These are phyloP conservation scores for Taphrorychus bicolor DNA, from an alignment of 2,888 invertebrate genomes.

Conservation along the genomic window DNA sequence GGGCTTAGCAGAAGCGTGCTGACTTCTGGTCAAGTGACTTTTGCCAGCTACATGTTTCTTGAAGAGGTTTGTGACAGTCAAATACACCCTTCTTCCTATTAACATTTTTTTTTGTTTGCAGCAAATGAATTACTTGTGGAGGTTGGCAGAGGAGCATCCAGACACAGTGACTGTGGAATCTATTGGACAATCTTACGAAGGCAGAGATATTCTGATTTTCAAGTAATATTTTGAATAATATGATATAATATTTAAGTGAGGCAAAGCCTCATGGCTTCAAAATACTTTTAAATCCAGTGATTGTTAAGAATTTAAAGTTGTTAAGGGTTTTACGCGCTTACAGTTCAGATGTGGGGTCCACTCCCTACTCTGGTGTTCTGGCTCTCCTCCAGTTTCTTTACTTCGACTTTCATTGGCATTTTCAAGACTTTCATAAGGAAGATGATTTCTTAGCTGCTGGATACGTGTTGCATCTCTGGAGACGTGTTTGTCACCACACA, in stretches of 20 bases:
- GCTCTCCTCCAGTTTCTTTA: too few relatives aligned
- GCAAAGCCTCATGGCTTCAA: too few relatives aligned
- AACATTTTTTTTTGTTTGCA: slow-evolving; percentile 37
- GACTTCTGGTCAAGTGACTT: slow-evolving; percentile 19
- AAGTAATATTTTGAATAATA: too few relatives aligned
- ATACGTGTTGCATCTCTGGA: too few relatives aligned
- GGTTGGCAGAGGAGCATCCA: slow-evolving; percentile 61
- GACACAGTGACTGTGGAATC: slow-evolving; percentile 63
- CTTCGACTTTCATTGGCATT: too few relatives aligned
- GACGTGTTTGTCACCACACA: too few relatives aligned
- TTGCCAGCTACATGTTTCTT: slow-evolving; percentile 28
- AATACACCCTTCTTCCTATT: background rate
- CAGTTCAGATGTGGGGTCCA: too few relatives aligned
- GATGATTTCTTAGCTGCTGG: too few relatives aligned
- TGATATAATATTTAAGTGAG: background rate
- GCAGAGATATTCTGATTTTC: slow-evolving; percentile 59
- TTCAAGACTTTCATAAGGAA: too few relatives aligned
- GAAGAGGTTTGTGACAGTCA: slow-evolving; percentile 18
- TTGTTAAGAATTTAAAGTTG: too few relatives aligned
- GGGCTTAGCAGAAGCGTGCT: slow-evolving; percentile 7
- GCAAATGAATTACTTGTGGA: slow-evolving; percentile 59
- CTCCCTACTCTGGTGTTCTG: too few relatives aligned
- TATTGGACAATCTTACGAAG: slow-evolving; percentile 68
- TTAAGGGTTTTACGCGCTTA: too few relatives aligned
- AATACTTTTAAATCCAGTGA: background rate